phyloP scores from a whole-genome alignment of 2,797 vertebrate genomes.

The Trachurus trachurus region DNA sequence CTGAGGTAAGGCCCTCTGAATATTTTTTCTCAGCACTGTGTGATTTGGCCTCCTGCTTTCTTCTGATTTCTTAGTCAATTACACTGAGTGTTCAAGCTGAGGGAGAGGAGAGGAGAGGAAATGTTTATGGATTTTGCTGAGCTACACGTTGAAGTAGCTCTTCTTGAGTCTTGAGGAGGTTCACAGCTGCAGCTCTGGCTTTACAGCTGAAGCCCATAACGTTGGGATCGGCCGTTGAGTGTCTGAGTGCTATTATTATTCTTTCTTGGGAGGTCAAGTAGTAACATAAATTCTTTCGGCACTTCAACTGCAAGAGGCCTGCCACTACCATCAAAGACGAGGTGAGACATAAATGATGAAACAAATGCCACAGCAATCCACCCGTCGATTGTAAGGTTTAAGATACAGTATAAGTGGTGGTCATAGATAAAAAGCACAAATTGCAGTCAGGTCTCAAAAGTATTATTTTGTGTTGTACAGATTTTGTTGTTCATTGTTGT shows the following conservation, averaged over 20 bases:
- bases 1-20: conserved; percentile 43
- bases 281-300: neutral
- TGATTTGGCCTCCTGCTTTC: conserved; percentile 54
- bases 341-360: neutral
- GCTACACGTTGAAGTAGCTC: conserved; percentile 42
- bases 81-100: conserved; percentile 59
- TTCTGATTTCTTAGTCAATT: conserved; percentile 65
- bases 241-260: conserved; percentile 14
- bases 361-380: neutral
- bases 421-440: neutral
- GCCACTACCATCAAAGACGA: neutral
- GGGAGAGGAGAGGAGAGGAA: conserved; percentile 30
- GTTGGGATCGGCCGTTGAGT: conserved; percentile 47
- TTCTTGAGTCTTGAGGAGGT: conserved; percentile 32
- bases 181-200: conserved; percentile 61
- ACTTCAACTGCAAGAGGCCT: neutral
- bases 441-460: neutral
- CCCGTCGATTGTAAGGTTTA: neutral
- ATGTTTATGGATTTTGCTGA: conserved; percentile 49
- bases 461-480: neutral
- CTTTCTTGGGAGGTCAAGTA: conserved; percentile 22
- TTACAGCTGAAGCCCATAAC: conserved; percentile 18
- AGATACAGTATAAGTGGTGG: too few species aligned
- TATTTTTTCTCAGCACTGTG: conserved; percentile 11
- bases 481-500: neutral